phyloP scores from a whole-genome alignment of 23 tunicate genomes.

The Halocynthia aurantium region DNA sequence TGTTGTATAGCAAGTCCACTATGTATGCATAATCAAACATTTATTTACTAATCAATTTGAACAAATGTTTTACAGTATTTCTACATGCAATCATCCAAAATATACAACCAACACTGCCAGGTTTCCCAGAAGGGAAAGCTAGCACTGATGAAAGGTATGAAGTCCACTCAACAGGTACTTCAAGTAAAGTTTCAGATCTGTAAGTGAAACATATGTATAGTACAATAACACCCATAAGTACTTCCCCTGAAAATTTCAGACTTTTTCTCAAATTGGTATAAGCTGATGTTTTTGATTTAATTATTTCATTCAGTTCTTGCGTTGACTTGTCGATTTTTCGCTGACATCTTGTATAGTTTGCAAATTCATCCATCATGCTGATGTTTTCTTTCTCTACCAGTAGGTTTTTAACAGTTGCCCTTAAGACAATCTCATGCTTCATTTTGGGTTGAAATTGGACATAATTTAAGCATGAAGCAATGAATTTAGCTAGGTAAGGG shows the following conservation, averaged over 20 bases:
- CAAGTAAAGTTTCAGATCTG: conserved; percentile 42
- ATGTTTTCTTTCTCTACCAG: conserved; percentile 15
- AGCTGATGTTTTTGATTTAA: neutral
- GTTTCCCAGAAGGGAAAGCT: conserved; percentile 31
- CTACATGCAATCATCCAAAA: conserved; percentile 52
- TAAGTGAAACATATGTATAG: conserved; percentile 16
- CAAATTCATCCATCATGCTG: conserved; percentile 75
- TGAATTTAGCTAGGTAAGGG: conserved; percentile 5
- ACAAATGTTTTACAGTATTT: neutral
- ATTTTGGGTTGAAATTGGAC: neutral
- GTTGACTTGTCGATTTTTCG: conserved; percentile 39
- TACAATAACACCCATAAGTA: conserved; percentile 2
- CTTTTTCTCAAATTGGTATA: conserved; percentile 1
- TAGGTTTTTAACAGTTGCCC: conserved; percentile 13
- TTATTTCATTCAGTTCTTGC: conserved; percentile 9
- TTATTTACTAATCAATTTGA: too few species aligned
- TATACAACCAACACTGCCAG: conserved; percentile 49
- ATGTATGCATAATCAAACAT: too few species aligned
- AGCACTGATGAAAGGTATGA: conserved; percentile 16
- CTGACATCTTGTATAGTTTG: conserved; percentile 61
- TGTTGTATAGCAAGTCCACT: neutral
- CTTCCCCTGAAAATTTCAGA: conserved; percentile 18
- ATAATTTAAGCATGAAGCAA: neutral
- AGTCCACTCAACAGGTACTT: conserved; percentile 15
- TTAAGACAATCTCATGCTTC: neutral